Percentiles rank a stretch among this genome's conserved stretches.
These are phyloP conservation scores for Drosophila diplacantha DNA, from an alignment of 2,888 invertebrate genomes.

Conservation along the genomic window DNA sequence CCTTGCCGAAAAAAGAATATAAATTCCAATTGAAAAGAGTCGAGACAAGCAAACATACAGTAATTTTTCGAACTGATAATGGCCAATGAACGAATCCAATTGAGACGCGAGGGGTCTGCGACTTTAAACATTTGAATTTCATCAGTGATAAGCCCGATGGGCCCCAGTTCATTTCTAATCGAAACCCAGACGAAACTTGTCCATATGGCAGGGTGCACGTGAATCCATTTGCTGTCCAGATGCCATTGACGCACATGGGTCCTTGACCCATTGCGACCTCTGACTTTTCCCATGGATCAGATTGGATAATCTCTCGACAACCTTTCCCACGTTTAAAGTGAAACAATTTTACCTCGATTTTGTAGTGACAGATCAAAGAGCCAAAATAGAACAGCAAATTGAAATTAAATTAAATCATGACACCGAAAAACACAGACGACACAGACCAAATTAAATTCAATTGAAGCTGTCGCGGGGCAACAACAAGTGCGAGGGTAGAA, in stretches of 20 bases:
- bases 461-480: slow-evolving; percentile 49
- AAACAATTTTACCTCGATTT: slow-evolving; percentile 29
- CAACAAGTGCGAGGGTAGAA: slow-evolving; percentile 35
- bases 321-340: slow-evolving; percentile 34
- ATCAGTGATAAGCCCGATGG: slow-evolving; percentile 17
- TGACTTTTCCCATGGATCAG: slow-evolving; percentile 32
- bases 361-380: slow-evolving; percentile 47
- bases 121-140: slow-evolving; percentile 18
- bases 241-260: slow-evolving; percentile 27
- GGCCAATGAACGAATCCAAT: slow-evolving; percentile 17
- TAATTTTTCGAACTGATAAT: slow-evolving; percentile 25
- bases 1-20: slow-evolving; percentile 3
- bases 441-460: slow-evolving; percentile 68
- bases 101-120: slow-evolving; percentile 12
- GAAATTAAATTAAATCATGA: slow-evolving; percentile 70
- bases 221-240: slow-evolving; percentile 10
- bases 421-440: slow-evolving; percentile 56
- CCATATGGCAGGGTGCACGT: slow-evolving; percentile 35
- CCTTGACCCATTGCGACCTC: slow-evolving; percentile 33
- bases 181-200: slow-evolving; percentile 1
- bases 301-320: slow-evolving; percentile 32
- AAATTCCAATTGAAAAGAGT: slow-evolving; percentile 16
- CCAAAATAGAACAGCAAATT: slow-evolving; percentile 61
- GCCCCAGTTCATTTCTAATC: slow-evolving; percentile 19
- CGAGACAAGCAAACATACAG: slow-evolving; percentile 11